Percentiles rank a stretch among this genome's conserved stretches.
phyloP scores from a whole-genome alignment of 1,140 invertebrate genomes.

The Orchesella cincta region DNA sequence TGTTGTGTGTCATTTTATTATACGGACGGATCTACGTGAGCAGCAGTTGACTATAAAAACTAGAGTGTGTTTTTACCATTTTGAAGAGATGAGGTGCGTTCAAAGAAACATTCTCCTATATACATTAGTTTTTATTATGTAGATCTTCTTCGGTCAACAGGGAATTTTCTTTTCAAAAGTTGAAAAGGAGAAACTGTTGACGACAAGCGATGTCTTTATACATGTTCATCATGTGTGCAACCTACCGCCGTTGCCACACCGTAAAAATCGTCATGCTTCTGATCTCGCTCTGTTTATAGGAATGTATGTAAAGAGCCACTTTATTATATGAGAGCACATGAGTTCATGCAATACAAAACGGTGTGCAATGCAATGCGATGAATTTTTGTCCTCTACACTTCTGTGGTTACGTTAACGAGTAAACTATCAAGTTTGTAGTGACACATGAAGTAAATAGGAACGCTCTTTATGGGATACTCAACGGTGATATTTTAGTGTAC shows the following conservation, averaged over 20 bases:
- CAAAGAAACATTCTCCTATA: too few relatives aligned
- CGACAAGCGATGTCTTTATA: neutral
- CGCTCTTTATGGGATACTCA: too few relatives aligned
- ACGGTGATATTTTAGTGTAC: too few relatives aligned
- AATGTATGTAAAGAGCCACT: neutral
- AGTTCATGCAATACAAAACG: neutral
- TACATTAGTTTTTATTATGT: too few relatives aligned
- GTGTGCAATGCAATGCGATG: neutral
- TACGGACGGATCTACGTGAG: too few relatives aligned
- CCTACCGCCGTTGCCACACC: neutral
- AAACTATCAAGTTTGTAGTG: neutral
- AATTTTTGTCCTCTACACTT: neutral
- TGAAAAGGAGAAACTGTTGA: neutral
- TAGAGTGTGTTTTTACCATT: too few relatives aligned
- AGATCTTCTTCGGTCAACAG: too few relatives aligned
- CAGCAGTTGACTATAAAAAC: too few relatives aligned
- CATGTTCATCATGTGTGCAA: neutral
- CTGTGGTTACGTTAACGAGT: neutral
- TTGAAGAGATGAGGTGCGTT: too few relatives aligned
- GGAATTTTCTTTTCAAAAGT: neutral
- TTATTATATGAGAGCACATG: neutral
- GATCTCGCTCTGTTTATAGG: neutral
- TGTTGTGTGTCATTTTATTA: too few relatives aligned
- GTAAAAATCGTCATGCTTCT: neutral
- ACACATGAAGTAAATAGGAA: neutral